Base-by-base conservation (phyloP, 2,113 vertebrate genomes). In the Rhinopomastus cyanomelas region DNA sequence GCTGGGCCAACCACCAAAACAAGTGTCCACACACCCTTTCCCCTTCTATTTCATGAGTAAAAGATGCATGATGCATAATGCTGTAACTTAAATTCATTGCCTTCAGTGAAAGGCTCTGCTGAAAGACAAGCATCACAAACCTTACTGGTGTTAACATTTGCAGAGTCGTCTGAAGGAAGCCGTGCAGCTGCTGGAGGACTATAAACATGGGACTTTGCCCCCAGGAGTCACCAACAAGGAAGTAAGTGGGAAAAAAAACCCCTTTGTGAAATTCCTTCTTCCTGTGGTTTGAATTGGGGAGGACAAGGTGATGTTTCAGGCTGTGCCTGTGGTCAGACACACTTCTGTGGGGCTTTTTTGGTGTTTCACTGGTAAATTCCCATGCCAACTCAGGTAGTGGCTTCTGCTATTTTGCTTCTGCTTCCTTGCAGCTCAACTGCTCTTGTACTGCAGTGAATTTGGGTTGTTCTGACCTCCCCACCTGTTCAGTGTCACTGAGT, bases 131-230 rank as follows among this genome's bases (percentile, higher is more conserved):
- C 3, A 2, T 48, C 52, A 26, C 76, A 60, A 48, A 56, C 53
- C 51, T 2, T 0, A 3, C 32, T 46, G 4, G 16, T 72, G 36
- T 66, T 75, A 11, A n/a, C 21, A 16, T 65, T 94, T 83, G n/a
- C 96, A 99, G 98, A 98, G 95, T 75, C 98, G 93, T 12, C 98
- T 99, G 92, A 96, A 98, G 93, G 98, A 98, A 88, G 97, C 98
- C 1, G 95, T 98, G 85, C 97, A 98, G 95, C 94, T 99, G 67
- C 93, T 99, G 83, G 97, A 98, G 67, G 95, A 97, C 77, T 99
- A 98, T 87, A 98, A 97, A 72, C 97, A 97, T 8, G 98, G 98
- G 16, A 97, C 97, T 66, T 89, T 98, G 71, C 97, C 97, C 62
- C 95, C 97, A 0, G 98, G 97, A 91, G 98, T 99, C 86, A 98